Evolutionary conservation across 2,797 vertebrate genomes (phyloP).

Genomic region (Syngnathus rostellatus): DNA sequence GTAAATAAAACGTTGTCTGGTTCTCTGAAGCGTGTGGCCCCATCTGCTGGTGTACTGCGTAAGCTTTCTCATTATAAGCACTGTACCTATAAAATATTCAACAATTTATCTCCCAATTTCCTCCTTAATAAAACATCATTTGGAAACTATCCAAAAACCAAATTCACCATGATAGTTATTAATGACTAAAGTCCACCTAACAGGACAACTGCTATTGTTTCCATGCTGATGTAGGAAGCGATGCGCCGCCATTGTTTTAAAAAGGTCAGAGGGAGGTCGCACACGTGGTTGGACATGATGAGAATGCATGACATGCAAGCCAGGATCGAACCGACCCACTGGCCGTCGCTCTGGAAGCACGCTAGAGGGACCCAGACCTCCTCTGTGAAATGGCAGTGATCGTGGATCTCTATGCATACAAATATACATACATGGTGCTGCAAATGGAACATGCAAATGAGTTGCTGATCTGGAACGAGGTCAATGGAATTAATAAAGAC

Average conservation of each 20-base stretch:
- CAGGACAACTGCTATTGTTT: background rate
- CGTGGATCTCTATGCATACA: too few relatives aligned
- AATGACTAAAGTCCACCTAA: background rate
- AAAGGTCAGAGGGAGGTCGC: background rate
- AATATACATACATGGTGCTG: background rate
- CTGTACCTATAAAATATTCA: too few relatives aligned
- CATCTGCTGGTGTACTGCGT: background rate
- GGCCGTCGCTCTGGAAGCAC: conserved; percentile 23
- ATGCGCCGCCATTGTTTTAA: background rate
- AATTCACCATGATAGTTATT: background rate
- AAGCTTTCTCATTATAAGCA: background rate
- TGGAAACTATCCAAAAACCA: background rate
- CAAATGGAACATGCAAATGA: background rate
- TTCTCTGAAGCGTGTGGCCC: background rate
- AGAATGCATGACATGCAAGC: background rate
- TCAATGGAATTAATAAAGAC: conserved; percentile 47
- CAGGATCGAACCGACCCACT: background rate
- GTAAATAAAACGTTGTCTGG: background rate
- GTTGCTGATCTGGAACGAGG: conserved; percentile 30
- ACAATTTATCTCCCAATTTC: too few relatives aligned
- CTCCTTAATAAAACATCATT: background rate
- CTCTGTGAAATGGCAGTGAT: background rate
- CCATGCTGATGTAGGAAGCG: background rate
- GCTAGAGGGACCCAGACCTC: conserved; percentile 59
- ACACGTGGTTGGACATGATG: background rate